A percentile compares a stretch with the other conserved stretches of the same genome.
Evolutionary conservation across 2,797 vertebrate genomes (phyloP).

Genomic region (Acrossocheilus wenchowensis): DNA sequence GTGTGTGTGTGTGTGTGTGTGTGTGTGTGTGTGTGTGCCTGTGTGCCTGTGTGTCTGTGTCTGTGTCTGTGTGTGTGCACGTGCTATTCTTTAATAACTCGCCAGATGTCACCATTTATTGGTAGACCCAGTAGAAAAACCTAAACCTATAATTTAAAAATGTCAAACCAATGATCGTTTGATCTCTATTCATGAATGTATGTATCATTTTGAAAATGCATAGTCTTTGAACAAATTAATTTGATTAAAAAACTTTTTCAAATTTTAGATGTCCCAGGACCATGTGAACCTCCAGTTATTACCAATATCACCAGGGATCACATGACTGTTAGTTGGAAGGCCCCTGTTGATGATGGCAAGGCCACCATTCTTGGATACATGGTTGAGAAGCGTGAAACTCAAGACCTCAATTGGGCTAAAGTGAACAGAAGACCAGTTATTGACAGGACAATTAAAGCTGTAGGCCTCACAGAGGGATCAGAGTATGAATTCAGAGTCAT

Average conservation of each 20-base stretch:
- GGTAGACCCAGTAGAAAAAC: background rate
- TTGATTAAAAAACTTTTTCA: background rate
- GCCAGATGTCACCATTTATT: background rate
- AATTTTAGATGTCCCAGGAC: constrained; percentile 90
- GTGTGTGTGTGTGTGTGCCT: too few relatives aligned
- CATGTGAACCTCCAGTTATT: constrained; percentile 93
- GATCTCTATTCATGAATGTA: background rate
- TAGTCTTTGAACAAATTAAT: background rate
- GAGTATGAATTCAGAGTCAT: constrained; percentile 97
- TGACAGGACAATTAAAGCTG: constrained; percentile 93
- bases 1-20: background rate
- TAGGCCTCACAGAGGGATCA: constrained; percentile 90
- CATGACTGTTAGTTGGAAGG: constrained; percentile 99
- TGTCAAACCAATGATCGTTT: background rate
- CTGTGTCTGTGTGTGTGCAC: too few relatives aligned
- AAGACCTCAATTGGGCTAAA: constrained; percentile 92
- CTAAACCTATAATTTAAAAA: background rate
- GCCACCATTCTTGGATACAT: constrained; percentile 93
- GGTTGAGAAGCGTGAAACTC: constrained; percentile 95
- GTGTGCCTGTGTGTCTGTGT: too few relatives aligned
- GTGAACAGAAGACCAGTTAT: constrained; percentile 93
- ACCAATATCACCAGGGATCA: constrained; percentile 95
- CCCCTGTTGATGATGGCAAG: constrained; percentile 91
- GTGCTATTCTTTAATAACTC: background rate
- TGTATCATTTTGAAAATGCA: background rate